Conservation (phyloP, 2,797 vertebrate genomes). For the Babyrousa celebensis region DNA sequence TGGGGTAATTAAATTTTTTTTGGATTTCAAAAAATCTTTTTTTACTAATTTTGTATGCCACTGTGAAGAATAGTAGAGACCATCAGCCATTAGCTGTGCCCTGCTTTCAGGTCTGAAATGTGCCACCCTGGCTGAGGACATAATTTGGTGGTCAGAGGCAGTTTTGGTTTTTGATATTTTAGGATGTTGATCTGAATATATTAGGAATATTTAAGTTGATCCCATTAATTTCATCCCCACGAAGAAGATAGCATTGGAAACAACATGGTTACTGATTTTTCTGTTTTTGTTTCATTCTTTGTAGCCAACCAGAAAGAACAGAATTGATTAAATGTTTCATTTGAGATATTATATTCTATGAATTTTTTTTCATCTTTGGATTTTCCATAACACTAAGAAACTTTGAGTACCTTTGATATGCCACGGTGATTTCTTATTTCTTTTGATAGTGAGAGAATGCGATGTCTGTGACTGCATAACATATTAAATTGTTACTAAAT, state of each 20-base stretch:
- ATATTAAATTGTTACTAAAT: conserved; percentile 66
- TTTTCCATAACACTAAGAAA: conserved; percentile 36
- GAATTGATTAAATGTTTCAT: conserved; percentile 17
- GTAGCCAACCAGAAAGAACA: background rate
- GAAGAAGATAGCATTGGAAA: background rate
- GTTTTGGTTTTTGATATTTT: background rate
- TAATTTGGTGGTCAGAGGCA: background rate
- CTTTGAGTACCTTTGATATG: background rate
- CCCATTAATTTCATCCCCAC: background rate
- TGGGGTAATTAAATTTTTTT: background rate
- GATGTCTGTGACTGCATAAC: conserved; percentile 17
- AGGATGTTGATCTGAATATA: background rate
- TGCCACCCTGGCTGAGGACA: background rate
- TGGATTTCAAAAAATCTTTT: background rate
- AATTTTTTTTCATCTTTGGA: background rate
- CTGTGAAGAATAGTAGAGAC: background rate
- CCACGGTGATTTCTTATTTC: background rate
- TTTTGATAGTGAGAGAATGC: background rate
- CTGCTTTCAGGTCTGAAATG: background rate
- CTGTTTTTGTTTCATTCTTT: background rate
- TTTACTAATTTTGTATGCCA: background rate
- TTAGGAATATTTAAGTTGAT: background rate
- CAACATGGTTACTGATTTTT: background rate
- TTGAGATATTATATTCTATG: background rate
- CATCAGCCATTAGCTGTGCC: fast-evolving